Conservation (phyloP, 2,797 vertebrate genomes). For the Cossypha niveicapilla region DNA sequence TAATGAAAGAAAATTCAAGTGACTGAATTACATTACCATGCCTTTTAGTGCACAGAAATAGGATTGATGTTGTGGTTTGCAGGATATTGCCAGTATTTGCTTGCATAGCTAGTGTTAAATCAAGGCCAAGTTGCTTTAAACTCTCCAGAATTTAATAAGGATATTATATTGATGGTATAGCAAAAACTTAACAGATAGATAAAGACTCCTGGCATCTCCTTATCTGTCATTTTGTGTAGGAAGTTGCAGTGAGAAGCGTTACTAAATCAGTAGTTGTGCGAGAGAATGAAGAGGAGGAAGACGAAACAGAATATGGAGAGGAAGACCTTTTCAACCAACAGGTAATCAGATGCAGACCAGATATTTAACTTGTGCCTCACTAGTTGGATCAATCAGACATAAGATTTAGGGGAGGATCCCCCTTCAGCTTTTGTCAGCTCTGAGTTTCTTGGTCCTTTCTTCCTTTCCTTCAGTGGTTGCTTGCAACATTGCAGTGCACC, state of each 20-base stretch:
- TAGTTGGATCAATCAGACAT: neutral
- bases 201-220: neutral
- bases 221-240: constrained; percentile 69
- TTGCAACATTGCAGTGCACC: neutral
- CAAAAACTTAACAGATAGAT: neutral
- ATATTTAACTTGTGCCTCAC: neutral
- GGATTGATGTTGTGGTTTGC: neutral
- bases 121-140: neutral
- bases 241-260: constrained; percentile 85
- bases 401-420: neutral
- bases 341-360: constrained; percentile 65
- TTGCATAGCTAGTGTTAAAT: neutral
- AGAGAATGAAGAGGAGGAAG: constrained; percentile 80
- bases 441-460: neutral
- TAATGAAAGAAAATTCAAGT: neutral
- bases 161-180: neutral
- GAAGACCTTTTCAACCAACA: constrained; percentile 87
- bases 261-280: constrained; percentile 75
- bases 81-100: neutral
- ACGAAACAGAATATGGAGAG: constrained; percentile 87
- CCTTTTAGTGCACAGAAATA: neutral
- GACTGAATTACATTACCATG: neutral
- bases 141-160: neutral
- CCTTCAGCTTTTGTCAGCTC: neutral
- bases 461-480: neutral